Base-by-base conservation (phyloP, 2,113 vertebrate genomes). In the Boleophthalmus pectinirostris region DNA sequence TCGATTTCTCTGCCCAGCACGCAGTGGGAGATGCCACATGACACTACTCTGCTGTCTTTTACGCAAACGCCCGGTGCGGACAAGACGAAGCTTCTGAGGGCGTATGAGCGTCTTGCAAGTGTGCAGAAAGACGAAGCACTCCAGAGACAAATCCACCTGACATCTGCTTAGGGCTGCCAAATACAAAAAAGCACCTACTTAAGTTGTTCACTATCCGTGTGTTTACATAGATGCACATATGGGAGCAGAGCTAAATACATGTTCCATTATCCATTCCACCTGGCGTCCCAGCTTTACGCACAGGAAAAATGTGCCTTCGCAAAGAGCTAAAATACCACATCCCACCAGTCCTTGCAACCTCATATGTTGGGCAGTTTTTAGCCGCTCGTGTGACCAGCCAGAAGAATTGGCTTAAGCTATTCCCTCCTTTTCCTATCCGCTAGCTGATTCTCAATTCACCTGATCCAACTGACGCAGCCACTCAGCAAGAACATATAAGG, bases 241-340 rank as follows among this genome's bases (percentile, higher is more conserved):
- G 65, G 51, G 25, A 21, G 74, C 70, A 64, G 11, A 58, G 58
- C 64, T 45, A 82, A 70, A 66, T n/a, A 63, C 24, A 57, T 72
- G 43, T 72, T 56, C 49, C 9, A 67, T 16, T 69, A 71, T 21
- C 38, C 6, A 35, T 45, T 33, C 12, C 65, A 24, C 38, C 65
- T 23, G 38, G 38, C 45, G 21, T 16, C n/a, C 1, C n/a, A 23
- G 10, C 65, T 66, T 45, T 66, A 47, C 46, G 53, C 72, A 51
- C 53, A 66, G 33, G 29, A 21, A 46, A 4, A 29, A 73, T 73
- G 66, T 88, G 82, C 89, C 88, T 87, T 89, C 87, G 87, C 63
- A n/a, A 67, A 64, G 82, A 74, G 77, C 70, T 77, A 29, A 66
- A 57, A 24, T 14, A 57, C 56, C 13, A 43, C 0, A 70, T 77